These are phyloP conservation scores for Syngnathoides biaculeatus DNA, from an alignment of 2,113 vertebrate genomes.

Conservation along the genomic window DNA sequence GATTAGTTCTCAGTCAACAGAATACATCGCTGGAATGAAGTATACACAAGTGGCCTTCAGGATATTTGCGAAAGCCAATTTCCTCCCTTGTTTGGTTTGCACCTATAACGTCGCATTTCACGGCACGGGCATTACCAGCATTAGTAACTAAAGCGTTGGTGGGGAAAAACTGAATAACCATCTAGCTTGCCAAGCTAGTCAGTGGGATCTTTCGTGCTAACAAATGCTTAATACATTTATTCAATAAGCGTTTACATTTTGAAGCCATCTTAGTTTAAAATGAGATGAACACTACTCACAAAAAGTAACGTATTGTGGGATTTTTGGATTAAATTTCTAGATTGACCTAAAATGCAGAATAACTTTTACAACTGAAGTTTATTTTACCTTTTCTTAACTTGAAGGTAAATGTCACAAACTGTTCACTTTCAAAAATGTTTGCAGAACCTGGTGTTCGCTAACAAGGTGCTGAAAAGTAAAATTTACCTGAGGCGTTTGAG, in stretches of 20 bases:
- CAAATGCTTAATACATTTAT: constrained; percentile 20
- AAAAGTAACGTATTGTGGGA: neutral
- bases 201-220: constrained; percentile 17
- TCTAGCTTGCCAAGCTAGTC: constrained; percentile 36
- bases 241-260: constrained; percentile 19
- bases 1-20: constrained; percentile 62
- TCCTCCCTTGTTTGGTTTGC: constrained; percentile 51
- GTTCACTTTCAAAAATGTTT: too few relatives aligned
- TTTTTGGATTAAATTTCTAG: neutral
- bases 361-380: neutral
- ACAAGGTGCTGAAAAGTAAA: too few relatives aligned
- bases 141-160: constrained; percentile 28
- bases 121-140: constrained; percentile 53
- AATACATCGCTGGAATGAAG: constrained; percentile 40
- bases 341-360: neutral
- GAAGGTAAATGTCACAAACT: neutral
- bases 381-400: neutral
- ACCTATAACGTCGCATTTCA: constrained; percentile 48
- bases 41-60: constrained; percentile 38
- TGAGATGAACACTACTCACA: neutral
- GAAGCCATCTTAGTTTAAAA: constrained; percentile 36
- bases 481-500: too few relatives aligned
- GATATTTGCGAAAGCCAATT: constrained; percentile 44
- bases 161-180: constrained; percentile 7
- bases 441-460: too few relatives aligned